Evolutionary conservation across 1,140 invertebrate species (phyloP), one percentile per base, ranked within the genome.

Genomic region (Dermatophagoides farinae): DNA sequence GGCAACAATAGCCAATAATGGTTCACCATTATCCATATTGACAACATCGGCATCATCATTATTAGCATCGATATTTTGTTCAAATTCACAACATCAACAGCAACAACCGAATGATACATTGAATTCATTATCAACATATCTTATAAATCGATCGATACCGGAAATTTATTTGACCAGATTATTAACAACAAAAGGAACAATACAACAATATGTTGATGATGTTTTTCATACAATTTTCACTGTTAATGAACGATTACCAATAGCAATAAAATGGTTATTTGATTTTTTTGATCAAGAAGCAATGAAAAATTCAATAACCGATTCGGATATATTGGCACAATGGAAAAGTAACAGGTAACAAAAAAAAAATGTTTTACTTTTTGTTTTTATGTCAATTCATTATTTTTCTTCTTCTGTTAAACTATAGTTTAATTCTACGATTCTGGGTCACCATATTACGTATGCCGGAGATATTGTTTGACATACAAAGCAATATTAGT

Each of bases 361-460:
- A 14, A 4, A 16, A 31, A 2, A 31, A 8, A 31, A 31, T 31
- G 8, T 4, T 31, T 31, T 4, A 31, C 31, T 31, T 5, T 4
- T 38, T 38, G 14, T 5, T 41, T 25, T 43, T 9, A 20, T 12
- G 11, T 46, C 12, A 31, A 31, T 31, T 31, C 2, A 31, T 31
- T 31, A 4, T 31, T 31, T 31, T 31, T 4, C 37, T 46, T 11
- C 12, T 38, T 46, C 11, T 10, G 20, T 12, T 4, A 22, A 31
- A 53, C 22, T 16, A 52, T 39, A 41, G 50, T 54, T 25, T 61
- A 11, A 16, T 47, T 20, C 6, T 57, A 1, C 78, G 90, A 66
- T 93, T 95, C 77, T 96, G 91, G 91, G 86, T 92, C n/a, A 92
- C 93, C 74, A 86, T 95, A 65, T 90, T 95, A 59, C 93, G 93